A percentile compares a stretch with the other conserved stretches of the same genome.
Evolutionary conservation across 2,888 invertebrate species (phyloP).

Genomic region (Ochropleura plecta): DNA sequence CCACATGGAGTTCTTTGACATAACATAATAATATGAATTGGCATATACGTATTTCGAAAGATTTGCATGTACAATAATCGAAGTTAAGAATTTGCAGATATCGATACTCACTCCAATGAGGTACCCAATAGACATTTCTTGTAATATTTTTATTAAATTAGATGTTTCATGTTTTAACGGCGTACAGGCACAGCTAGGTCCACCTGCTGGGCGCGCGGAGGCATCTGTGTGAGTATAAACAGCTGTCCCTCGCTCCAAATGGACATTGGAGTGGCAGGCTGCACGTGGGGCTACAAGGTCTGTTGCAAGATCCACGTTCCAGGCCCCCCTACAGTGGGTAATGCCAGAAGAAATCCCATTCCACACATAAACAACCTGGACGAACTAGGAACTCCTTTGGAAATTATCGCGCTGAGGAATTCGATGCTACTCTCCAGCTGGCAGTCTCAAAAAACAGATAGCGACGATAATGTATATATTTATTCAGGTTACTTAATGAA

Average conservation of each 20-base stretch:
- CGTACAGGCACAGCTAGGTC: constrained; percentile 68
- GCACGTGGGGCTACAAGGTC: constrained; percentile 71
- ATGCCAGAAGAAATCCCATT: constrained; percentile 37
- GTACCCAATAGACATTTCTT: not conserved
- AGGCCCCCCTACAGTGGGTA: constrained; percentile 64
- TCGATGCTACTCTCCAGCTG: constrained; percentile 35
- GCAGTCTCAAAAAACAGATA: constrained; percentile 25
- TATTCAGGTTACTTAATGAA: constrained; percentile 26
- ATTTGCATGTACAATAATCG: not conserved
- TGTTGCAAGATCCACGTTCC: constrained; percentile 72
- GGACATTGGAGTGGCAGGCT: constrained; percentile 74
- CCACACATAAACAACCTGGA: constrained; percentile 43
- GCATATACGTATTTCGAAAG: not conserved
- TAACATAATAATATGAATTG: not conserved
- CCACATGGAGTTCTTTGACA: not conserved
- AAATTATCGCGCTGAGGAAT: constrained; percentile 62
- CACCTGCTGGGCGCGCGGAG: constrained; percentile 82
- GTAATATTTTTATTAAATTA: not conserved
- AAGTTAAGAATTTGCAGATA: not conserved
- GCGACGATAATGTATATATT: not conserved
- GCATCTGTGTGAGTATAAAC: constrained; percentile 73
- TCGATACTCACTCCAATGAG: not conserved
- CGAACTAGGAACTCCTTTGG: constrained; percentile 61
- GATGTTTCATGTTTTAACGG: constrained; percentile 1
- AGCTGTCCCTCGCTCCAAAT: constrained; percentile 68